phyloP scores from a whole-genome alignment of 2,113 vertebrate genomes.

The Planiliza haematocheilus region DNA sequence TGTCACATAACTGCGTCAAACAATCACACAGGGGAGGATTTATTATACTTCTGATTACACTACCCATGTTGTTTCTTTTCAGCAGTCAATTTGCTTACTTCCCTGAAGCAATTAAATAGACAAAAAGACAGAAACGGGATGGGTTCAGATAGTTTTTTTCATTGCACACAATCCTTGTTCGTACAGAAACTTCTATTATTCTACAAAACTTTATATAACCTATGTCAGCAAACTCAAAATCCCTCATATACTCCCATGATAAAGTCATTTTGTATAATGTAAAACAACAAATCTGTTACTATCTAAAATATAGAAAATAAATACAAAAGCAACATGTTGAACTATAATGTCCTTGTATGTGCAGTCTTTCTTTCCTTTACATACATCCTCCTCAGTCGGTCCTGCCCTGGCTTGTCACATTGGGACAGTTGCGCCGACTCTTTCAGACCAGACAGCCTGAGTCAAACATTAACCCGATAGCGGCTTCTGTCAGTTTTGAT shows the following conservation, averaged over 20 bases:
- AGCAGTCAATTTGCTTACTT: conserved; percentile 7
- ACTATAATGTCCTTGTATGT: background rate
- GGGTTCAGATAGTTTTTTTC: too few species aligned
- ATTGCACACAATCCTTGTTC: background rate
- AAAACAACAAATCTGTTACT: background rate
- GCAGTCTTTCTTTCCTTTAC: background rate
- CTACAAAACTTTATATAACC: background rate
- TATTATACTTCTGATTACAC: conserved; percentile 14
- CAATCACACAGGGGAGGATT: conserved; percentile 46
- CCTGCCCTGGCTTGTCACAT: background rate
- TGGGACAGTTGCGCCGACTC: background rate
- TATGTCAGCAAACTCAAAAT: background rate
- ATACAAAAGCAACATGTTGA: background rate
- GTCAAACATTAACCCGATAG: conserved; percentile 20
- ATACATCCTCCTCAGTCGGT: background rate
- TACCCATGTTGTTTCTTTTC: background rate
- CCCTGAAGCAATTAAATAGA: conserved; percentile 11
- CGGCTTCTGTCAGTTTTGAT: conserved; percentile 4
- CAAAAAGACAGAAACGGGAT: conserved; percentile 3
- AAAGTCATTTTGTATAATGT: background rate
- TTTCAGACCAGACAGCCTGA: background rate
- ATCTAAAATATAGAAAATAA: background rate
- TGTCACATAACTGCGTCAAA: conserved; percentile 48
- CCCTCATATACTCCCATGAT: background rate
- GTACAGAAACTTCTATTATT: background rate